Conservation (phyloP, 2,113 vertebrate genomes). For the Papio anubis region DNA sequence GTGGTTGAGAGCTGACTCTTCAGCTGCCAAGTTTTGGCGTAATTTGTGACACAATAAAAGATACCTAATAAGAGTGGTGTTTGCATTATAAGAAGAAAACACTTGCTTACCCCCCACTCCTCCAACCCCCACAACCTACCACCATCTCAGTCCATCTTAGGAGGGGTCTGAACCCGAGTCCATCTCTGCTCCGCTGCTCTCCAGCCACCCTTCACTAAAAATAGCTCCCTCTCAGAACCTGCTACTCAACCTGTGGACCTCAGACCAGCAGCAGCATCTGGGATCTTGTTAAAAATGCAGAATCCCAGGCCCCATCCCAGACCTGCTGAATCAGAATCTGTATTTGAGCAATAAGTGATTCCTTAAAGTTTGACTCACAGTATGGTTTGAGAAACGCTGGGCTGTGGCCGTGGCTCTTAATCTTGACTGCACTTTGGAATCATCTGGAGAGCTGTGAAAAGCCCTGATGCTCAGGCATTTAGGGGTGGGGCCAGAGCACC, state of each 20-base stretch:
- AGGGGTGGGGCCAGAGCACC: too few species aligned
- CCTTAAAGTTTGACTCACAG: neutral
- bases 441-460: neutral
- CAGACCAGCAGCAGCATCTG: neutral
- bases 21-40: neutral
- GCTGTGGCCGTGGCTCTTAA: neutral
- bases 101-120: neutral
- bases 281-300: neutral
- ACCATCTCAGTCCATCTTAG: too few species aligned
- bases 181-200: accelerated
- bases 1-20: neutral
- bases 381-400: neutral
- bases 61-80: neutral
- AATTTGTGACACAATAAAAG: neutral
- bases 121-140: neutral
- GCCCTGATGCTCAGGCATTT: neutral
- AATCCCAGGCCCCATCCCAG: neutral
- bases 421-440: neutral
- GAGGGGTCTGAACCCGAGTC: neutral
- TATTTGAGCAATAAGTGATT: neutral
- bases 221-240: neutral
- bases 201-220: neutral
- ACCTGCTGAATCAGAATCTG: neutral
- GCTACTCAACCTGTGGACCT: neutral
- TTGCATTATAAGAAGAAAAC: neutral